Evolutionary conservation across 1,140 invertebrate species (phyloP).

Genomic region (Chironomus tepperi): DNA sequence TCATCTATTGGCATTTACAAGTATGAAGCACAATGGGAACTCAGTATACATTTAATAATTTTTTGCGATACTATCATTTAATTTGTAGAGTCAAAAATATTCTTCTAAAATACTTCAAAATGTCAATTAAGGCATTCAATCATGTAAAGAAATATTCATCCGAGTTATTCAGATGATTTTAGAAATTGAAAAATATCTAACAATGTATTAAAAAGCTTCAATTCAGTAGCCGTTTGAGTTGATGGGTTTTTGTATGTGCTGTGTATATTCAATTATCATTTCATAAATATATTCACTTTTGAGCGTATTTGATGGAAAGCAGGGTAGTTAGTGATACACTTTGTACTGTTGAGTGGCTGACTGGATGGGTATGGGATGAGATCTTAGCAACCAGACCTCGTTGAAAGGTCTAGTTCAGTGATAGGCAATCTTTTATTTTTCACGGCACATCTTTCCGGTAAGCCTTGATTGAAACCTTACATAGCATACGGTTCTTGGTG

Average conservation of each 20-base stretch:
- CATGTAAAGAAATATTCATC: not conserved
- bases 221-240: conserved; percentile 12
- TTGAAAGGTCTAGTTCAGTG: too few species aligned
- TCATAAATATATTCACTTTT: not conserved
- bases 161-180: not conserved
- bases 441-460: too few species aligned
- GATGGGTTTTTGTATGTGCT: conserved; percentile 9
- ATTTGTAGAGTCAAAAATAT: not conserved
- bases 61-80: conserved; percentile 2
- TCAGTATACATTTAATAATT: not conserved
- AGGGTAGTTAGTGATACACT: too few species aligned
- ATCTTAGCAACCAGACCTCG: too few species aligned
- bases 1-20: too few species aligned
- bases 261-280: not conserved
- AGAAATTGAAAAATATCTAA: not conserved
- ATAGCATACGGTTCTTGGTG: too few species aligned
- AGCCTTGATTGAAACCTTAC: too few species aligned
- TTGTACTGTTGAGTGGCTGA: too few species aligned
- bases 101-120: not conserved
- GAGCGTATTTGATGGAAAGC: not conserved
- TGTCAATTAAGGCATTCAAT: conserved; percentile 2
- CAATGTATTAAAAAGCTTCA: not conserved
- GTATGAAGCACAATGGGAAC: too few species aligned
- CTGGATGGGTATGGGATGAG: too few species aligned
- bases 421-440: too few species aligned